Conservation (phyloP, 2,113 vertebrate genomes). For the Odontophorus gujanensis region DNA sequence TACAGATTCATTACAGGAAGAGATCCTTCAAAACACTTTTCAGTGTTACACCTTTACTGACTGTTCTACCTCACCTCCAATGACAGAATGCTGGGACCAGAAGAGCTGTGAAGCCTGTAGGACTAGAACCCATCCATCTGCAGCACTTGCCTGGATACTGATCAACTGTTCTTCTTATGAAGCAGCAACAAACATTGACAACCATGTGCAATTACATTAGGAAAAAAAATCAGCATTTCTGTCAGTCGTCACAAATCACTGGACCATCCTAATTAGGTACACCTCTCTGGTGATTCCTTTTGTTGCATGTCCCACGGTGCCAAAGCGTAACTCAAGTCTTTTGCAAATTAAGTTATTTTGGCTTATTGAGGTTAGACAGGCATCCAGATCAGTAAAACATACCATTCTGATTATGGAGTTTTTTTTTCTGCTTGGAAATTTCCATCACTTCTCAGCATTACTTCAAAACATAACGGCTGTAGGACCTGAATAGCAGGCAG, state of each 20-base stretch:
- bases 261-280: neutral
- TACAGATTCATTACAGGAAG: neutral
- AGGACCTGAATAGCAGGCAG: neutral
- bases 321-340: neutral
- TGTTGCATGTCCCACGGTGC: neutral
- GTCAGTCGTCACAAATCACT: neutral
- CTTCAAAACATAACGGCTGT: conserved; percentile 38
- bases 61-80: fast-evolving
- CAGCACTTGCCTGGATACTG: neutral
- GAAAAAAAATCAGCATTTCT: neutral
- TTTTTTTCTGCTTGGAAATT: conserved; percentile 22
- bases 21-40: neutral
- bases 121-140: neutral
- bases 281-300: neutral
- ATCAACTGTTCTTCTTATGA: neutral
- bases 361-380: neutral
- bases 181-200: neutral
- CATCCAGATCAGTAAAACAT: conserved; percentile 30
- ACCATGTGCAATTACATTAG: neutral
- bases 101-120: neutral
- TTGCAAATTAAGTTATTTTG: conserved; percentile 57
- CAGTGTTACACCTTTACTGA: neutral
- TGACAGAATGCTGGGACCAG: neutral
- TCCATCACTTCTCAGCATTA: conserved; percentile 13
- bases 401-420: neutral